Conservation (phyloP, 1,140 invertebrate genomes). For the Drosophila tropicalis region DNA sequence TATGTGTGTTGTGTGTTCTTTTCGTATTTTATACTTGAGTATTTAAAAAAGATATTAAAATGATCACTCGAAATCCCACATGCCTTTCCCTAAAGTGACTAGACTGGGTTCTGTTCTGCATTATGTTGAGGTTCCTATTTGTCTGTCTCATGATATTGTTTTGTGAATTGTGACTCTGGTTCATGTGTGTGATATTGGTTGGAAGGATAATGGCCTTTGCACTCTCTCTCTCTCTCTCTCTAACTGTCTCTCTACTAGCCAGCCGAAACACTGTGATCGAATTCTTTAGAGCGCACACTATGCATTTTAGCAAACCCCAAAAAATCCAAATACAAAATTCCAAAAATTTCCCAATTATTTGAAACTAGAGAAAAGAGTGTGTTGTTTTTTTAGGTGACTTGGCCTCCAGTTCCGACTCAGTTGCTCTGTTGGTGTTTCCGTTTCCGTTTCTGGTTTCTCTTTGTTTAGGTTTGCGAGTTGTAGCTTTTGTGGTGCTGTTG, state of each 20-base stretch:
- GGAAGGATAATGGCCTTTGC: slow-evolving; percentile 23
- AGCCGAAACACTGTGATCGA: slow-evolving; percentile 74
- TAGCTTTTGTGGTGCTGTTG: slow-evolving; percentile 69
- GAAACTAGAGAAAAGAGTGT: slow-evolving; percentile 69
- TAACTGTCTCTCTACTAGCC: slow-evolving; percentile 11
- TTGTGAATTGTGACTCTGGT: slow-evolving; percentile 11
- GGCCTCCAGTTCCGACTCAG: slow-evolving; percentile 15
- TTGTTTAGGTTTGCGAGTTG: slow-evolving; percentile 65
- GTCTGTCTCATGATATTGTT: slow-evolving; percentile 21
- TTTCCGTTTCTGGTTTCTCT: slow-evolving; percentile 24
- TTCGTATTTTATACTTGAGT: slow-evolving; percentile 83
- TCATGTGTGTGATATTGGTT: slow-evolving; percentile 8
- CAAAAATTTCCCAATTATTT: slow-evolving; percentile 11
- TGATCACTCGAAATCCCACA: slow-evolving; percentile 4
- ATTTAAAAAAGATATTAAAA: slow-evolving; percentile 44
- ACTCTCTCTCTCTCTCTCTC: not conserved
- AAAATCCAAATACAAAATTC: slow-evolving; percentile 33
- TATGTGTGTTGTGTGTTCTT: not conserved
- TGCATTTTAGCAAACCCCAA: slow-evolving; percentile 9
- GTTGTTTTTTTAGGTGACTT: slow-evolving; percentile 21
- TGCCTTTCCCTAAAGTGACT: slow-evolving; percentile 73
- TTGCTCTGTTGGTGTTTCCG: slow-evolving; percentile 1
- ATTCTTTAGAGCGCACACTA: slow-evolving; percentile 37
- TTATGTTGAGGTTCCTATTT: slow-evolving; percentile 57
- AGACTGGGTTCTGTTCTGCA: slow-evolving; percentile 72